These are phyloP conservation scores for Pyralis farinalis DNA, from an alignment of 2,888 invertebrate genomes.

Conservation along the genomic window DNA sequence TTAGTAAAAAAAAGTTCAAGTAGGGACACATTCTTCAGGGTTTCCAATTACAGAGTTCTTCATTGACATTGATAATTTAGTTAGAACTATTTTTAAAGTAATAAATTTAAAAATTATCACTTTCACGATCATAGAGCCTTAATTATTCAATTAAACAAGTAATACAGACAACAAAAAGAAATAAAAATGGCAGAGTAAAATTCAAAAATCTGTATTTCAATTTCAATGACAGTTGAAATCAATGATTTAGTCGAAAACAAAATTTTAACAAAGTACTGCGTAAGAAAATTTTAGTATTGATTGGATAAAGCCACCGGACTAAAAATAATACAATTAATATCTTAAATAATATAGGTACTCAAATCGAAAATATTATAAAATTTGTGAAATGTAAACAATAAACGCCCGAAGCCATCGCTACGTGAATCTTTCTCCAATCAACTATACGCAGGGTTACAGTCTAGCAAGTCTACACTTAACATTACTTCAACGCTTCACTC, in stretches of 20 bases:
- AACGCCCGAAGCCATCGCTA: slow-evolving; percentile 39
- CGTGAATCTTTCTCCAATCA: slow-evolving; percentile 66
- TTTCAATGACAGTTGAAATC: slow-evolving; percentile 72
- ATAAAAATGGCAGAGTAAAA: slow-evolving; percentile 47
- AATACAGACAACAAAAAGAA: too few relatives aligned
- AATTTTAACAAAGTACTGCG: slow-evolving; percentile 73
- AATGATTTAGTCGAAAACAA: slow-evolving; percentile 77
- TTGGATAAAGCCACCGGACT: slow-evolving; percentile 68
- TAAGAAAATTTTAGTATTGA: slow-evolving; percentile 59
- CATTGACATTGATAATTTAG: too few relatives aligned
- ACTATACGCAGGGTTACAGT: slow-evolving; percentile 63
- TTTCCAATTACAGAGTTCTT: too few relatives aligned
- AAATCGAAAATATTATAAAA: slow-evolving; percentile 36
- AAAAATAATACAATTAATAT: slow-evolving; percentile 22
- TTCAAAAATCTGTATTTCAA: slow-evolving; percentile 79
- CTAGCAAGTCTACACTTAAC: slow-evolving; percentile 78
- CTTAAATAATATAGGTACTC: slow-evolving; percentile 14
- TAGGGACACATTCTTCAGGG: too few relatives aligned
- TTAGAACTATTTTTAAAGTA: too few relatives aligned
- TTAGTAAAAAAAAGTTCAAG: too few relatives aligned
- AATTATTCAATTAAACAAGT: too few relatives aligned
- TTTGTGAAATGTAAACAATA: slow-evolving; percentile 50
- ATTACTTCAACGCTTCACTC: slow-evolving; percentile 66
- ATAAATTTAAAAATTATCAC: too few relatives aligned
- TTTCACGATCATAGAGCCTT: too few relatives aligned